Evolutionary conservation across 2,888 invertebrate genomes (phyloP).

Genomic region (Caenorhabditis wallacei): DNA sequence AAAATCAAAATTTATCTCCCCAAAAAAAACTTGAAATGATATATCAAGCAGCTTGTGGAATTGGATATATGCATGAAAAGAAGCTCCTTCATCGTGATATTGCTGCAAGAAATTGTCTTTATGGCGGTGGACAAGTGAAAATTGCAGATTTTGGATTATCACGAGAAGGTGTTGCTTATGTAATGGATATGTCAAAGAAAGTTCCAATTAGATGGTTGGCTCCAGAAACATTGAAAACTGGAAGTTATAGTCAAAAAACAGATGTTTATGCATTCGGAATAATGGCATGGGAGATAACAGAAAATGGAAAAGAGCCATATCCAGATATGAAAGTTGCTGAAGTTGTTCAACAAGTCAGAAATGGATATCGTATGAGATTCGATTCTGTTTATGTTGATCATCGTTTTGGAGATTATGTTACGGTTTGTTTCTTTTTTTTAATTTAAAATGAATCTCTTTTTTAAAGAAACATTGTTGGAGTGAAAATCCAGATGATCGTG

Average conservation of each 20-base stretch:
- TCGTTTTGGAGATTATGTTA: slow-evolving; percentile 42
- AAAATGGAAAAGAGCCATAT: slow-evolving; percentile 75
- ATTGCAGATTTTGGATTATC: slow-evolving; percentile 72
- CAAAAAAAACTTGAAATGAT: slow-evolving; percentile 74
- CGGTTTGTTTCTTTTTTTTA: slow-evolving; percentile 25
- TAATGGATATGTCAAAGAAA: slow-evolving; percentile 67
- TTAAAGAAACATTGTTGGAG: slow-evolving; percentile 61
- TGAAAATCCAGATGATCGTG: slow-evolving; percentile 58
- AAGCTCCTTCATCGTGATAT: slow-evolving; percentile 72
- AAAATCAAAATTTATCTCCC: slow-evolving; percentile 53
- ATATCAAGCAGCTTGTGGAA: slow-evolving; percentile 72
- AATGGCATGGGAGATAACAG: slow-evolving; percentile 71
- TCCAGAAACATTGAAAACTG: slow-evolving; percentile 67
- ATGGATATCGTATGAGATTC: slow-evolving; percentile 51
- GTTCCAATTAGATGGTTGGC: slow-evolving; percentile 75
- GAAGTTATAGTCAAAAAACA: slow-evolving; percentile 68
- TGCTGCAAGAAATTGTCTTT: slow-evolving; percentile 72
- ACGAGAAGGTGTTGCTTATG: slow-evolving; percentile 67
- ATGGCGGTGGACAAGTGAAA: slow-evolving; percentile 70
- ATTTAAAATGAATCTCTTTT: not conserved
- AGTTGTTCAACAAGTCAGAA: slow-evolving; percentile 60
- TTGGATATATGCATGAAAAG: slow-evolving; percentile 75
- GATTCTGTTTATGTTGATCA: slow-evolving; percentile 38
- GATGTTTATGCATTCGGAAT: slow-evolving; percentile 74
- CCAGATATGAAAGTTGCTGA: slow-evolving; percentile 74